Evolutionary conservation across 2,797 vertebrate genomes (phyloP), one percentile per base, ranked within the genome.

Genomic region (Delichon dasypus): DNA sequence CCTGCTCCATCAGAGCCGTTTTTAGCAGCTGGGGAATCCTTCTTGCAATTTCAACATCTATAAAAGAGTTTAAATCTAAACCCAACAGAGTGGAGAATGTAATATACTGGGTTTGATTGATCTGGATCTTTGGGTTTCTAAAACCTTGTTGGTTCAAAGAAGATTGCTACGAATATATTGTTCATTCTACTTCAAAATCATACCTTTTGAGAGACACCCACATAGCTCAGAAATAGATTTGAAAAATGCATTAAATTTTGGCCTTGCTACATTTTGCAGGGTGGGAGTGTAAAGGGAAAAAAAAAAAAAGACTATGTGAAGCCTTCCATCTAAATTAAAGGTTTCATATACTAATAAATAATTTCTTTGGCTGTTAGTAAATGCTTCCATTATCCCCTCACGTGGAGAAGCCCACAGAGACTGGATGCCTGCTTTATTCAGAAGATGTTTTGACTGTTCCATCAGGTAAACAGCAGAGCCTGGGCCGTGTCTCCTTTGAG

Each of bases 341-440:
- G 82, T 89, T 96, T 97, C 80, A 90, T 95, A 87, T 82, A 29
- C 89, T 94, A 96, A 97, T 95, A 97, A 97, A 97, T 95, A 95
- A 96, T 95, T 94, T 92, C 25, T 95, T 78, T 87, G 84, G 81
- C 71, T 95, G 90, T 93, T 94, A 81, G 55, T 85, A 96, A 97
- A 95, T 3, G 51, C 58, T 93, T 94, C 85, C 80, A 95, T 96
- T 96, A 97, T 95, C 73, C 85, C 44, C 50, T 86, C 92, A 95
- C 3, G 30, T 73, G 36, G 70, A 48, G 78, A 96, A 85, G 68
- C 50, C 76, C 2, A 2, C 14, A 29, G 84, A 94, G 87, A 78
- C 66, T 87, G 60, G 50, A 72, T 96, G 62, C 78, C 91, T 97
- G 7, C 82, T 79, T 83, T 95, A 78, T 94, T 94, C 88, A 94